A percentile compares a stretch with the other conserved stretches of the same genome.
These are phyloP conservation scores for Ictidomys tridecemlineatus DNA, from an alignment of 2,113 vertebrate species.

Conservation along the genomic window DNA sequence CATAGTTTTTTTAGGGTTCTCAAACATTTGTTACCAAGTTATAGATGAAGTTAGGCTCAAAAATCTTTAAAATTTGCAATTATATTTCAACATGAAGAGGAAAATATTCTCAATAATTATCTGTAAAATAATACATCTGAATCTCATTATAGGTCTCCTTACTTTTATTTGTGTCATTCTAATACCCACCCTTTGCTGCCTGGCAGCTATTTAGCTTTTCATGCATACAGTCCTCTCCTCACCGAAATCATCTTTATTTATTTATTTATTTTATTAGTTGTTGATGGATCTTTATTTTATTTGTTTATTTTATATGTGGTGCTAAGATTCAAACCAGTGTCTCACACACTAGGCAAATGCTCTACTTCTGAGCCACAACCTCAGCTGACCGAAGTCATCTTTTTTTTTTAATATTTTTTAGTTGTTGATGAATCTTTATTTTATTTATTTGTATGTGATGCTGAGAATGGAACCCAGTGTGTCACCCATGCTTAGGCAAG, in stretches of 20 bases:
- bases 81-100: background rate
- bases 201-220: background rate
- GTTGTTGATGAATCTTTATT: too few relatives aligned
- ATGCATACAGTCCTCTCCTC: background rate
- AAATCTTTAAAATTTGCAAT: constrained; percentile 37
- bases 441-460: too few relatives aligned
- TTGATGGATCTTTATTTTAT: too few relatives aligned
- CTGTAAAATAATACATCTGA: constrained; percentile 18
- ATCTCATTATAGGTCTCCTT: background rate
- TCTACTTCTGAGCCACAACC: too few relatives aligned
- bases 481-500: too few relatives aligned
- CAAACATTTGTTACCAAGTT: constrained; percentile 17
- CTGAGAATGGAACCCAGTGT: too few relatives aligned
- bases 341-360: too few relatives aligned
- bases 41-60: background rate
- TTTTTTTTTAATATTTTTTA: too few relatives aligned
- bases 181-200: background rate
- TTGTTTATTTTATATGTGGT: too few relatives aligned
- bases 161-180: background rate
- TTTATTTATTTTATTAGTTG: too few relatives aligned
- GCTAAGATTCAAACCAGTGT: too few relatives aligned
- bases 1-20: background rate
- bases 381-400: too few relatives aligned
- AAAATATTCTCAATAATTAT: background rate
- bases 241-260: background rate